Evolutionary conservation across 2,797 vertebrate species (phyloP), one percentile per base, ranked within the genome.

Genomic region (Sebastes taczanowskii): DNA sequence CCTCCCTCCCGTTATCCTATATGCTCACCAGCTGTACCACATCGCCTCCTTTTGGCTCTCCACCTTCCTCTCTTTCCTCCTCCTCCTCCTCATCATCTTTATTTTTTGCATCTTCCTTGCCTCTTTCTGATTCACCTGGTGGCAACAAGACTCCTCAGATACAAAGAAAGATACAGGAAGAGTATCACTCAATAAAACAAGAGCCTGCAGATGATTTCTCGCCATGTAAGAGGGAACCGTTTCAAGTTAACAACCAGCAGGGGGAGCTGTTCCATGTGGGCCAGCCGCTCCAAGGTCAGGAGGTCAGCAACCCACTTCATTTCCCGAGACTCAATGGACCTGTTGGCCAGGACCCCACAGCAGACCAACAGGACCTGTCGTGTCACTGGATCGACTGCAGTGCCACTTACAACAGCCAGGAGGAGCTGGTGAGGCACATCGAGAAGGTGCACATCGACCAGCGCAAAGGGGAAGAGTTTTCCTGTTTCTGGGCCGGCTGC

Each of bases 391-490:
- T 98, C 62, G 97, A 99, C 94, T 99, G 98, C 89, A 97, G 95
- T 38, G 96, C 97, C 70, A 86, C 96, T 14, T 98, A 97, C 0
- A 92, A 96, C 85, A 97, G 97, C 84, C 98, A 98, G 95, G 98
- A 99, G 11, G 97, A 98, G 94, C 96, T 99, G 92, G 98, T 98
- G 86, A 96, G 97, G 84, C 98, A 99, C 95, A 99, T 99, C 27
- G 98, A 99, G 95, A 99, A 99, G 95, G 97, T 95, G 70, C 98
- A 99, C 92, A 97, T 99, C 11, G 98, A 99, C 94, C 98, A 98
- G 93, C 95, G 97, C 71, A 98, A 98, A 91, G 98, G 98, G 30
- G 98, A 99, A 83, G 98, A 99, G 94, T 99, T 99, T 91, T 98
- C 97, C 74, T 99, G 98, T 90, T 98, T 98, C 94, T 99, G 98